phyloP scores from a whole-genome alignment of 2,113 vertebrate genomes.

The Pheucticus melanocephalus region DNA sequence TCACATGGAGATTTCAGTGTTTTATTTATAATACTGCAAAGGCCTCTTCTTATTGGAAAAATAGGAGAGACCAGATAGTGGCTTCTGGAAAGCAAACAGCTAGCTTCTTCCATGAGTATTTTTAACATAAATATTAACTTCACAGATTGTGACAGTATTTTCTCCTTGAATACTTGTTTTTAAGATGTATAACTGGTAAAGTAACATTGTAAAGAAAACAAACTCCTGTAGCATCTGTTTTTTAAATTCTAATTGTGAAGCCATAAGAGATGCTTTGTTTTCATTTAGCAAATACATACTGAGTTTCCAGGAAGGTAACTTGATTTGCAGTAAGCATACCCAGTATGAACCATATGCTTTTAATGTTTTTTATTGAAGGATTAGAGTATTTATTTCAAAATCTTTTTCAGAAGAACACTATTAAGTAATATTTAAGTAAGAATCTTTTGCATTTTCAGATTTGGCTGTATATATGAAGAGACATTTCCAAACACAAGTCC shows the following conservation, averaged over 20 bases:
- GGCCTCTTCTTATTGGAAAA: conserved; percentile 22
- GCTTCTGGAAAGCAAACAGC: conserved; percentile 22
- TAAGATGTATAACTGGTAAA: neutral
- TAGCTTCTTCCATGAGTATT: conserved; percentile 9
- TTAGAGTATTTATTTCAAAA: conserved; percentile 16
- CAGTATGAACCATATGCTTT: neutral
- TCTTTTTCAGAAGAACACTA: neutral
- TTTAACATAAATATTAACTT: conserved; percentile 19
- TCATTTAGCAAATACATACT: neutral
- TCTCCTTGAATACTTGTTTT: neutral
- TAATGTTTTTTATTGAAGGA: neutral
- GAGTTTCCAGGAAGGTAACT: neutral
- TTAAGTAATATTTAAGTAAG: neutral
- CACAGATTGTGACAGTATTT: neutral
- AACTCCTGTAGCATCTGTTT: neutral
- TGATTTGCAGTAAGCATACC: neutral
- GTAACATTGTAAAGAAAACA: neutral
- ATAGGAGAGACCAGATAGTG: neutral
- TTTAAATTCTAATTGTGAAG: neutral
- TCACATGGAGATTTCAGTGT: conserved; percentile 23
- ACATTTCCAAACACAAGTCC: neutral
- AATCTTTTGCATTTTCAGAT: neutral
- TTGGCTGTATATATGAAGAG: neutral
- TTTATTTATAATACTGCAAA: conserved; percentile 56
- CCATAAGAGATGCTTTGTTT: neutral